These are phyloP conservation scores for Papilio xuthus DNA, from an alignment of 1,140 invertebrate species.

Conservation along the genomic window DNA sequence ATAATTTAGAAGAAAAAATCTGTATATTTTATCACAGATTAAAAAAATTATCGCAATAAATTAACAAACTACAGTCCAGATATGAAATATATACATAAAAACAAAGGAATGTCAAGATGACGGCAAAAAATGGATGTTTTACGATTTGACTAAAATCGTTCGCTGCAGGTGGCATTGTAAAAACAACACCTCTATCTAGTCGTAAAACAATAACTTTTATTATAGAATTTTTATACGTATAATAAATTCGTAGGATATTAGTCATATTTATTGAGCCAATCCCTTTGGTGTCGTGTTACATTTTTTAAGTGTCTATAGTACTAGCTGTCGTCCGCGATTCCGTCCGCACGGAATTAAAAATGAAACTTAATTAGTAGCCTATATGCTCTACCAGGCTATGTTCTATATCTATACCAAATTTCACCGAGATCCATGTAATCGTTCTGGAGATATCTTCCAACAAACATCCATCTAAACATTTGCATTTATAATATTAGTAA, in stretches of 20 bases:
- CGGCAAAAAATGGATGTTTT: conserved; percentile 50
- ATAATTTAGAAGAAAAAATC: neutral
- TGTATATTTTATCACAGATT: neutral
- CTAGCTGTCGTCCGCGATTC: too few species aligned
- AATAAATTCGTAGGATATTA: neutral
- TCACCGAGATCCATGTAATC: too few species aligned
- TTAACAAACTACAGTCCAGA: conserved; percentile 41
- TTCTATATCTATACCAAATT: too few species aligned
- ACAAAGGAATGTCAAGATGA: conserved; percentile 47
- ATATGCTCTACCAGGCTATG: too few species aligned
- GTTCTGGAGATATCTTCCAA: too few species aligned
- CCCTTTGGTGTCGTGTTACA: neutral
- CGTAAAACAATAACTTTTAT: conserved; percentile 47
- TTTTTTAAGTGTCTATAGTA: neutral
- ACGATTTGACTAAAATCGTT: conserved; percentile 49
- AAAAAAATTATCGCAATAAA: conserved; percentile 34
- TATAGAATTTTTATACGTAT: conserved; percentile 40
- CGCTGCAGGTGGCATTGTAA: conserved; percentile 58
- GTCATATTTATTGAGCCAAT: neutral
- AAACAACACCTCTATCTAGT: conserved; percentile 44
- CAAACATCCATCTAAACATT: too few species aligned
- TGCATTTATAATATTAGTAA: neutral
- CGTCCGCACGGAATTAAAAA: too few species aligned
- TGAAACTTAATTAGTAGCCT: too few species aligned
- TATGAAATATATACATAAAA: conserved; percentile 38